Percentiles rank a stretch among this genome's conserved stretches.
phyloP scores from a whole-genome alignment of 1,140 invertebrate species.

The Camponotus vicinus region DNA sequence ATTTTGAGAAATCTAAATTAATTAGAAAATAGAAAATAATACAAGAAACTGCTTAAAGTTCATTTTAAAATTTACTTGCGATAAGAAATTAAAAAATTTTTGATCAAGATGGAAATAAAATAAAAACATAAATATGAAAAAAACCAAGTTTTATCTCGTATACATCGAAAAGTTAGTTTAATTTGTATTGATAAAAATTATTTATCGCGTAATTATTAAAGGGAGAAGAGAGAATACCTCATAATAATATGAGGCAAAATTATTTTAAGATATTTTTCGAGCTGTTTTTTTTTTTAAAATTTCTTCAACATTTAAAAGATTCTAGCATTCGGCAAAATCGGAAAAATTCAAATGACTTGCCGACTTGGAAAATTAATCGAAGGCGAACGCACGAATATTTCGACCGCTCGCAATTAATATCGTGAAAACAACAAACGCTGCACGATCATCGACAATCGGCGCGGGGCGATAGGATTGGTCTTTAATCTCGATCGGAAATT shows the following conservation, averaged over 20 bases:
- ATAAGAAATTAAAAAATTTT: neutral
- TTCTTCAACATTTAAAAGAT: neutral
- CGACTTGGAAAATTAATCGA: constrained; percentile 18
- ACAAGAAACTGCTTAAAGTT: neutral
- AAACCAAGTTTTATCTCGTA: no score
- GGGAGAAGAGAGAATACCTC: no score
- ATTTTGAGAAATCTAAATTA: neutral
- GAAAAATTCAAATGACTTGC: constrained; percentile 11
- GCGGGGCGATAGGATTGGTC: constrained; percentile 63
- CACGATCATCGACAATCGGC: constrained; percentile 45
- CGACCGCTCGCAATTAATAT: constrained; percentile 24
- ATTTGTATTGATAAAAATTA: neutral
- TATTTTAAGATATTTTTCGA: neutral
- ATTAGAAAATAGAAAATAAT: no score
- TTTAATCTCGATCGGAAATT: constrained; percentile 72
- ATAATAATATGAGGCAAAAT: neutral
- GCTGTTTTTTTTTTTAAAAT: neutral
- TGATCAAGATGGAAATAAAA: neutral
- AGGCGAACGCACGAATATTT: constrained; percentile 38
- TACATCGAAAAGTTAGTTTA: neutral
- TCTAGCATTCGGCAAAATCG: neutral
- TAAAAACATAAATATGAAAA: neutral
- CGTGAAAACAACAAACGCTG: constrained; percentile 61
- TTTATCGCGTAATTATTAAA: neutral
- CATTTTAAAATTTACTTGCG: neutral